These are phyloP conservation scores for Pangasius djambal DNA, from an alignment of 2,797 vertebrate genomes.

Conservation along the genomic window DNA sequence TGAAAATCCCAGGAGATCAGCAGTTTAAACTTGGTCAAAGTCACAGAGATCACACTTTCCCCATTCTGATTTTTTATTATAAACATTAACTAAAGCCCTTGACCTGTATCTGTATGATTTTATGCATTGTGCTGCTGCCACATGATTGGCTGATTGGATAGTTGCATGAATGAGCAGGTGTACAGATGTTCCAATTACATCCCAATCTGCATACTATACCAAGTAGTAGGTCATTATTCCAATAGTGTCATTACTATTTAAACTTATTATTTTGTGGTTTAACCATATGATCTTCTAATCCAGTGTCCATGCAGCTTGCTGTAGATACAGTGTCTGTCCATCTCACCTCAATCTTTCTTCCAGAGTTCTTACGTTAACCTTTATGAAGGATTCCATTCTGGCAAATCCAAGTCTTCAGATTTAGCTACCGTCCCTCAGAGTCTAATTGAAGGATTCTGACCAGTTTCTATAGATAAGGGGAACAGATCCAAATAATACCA, in stretches of 20 bases:
- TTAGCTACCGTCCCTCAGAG: not conserved
- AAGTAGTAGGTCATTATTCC: not conserved
- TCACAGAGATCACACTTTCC: too few relatives aligned
- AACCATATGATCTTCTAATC: not conserved
- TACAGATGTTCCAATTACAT: not conserved
- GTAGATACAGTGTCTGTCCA: not conserved
- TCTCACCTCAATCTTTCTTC: not conserved
- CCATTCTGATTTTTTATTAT: too few relatives aligned
- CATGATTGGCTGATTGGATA: too few relatives aligned
- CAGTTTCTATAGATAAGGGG: not conserved
- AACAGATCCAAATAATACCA: not conserved
- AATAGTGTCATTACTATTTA: not conserved
- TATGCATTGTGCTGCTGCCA: too few relatives aligned
- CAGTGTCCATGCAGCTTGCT: not conserved
- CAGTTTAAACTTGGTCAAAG: too few relatives aligned
- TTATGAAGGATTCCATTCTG: not conserved
- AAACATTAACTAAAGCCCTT: too few relatives aligned
- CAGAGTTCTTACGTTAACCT: conserved; percentile 44
- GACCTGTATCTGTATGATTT: too few relatives aligned
- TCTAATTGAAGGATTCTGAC: not conserved
- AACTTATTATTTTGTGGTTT: not conserved
- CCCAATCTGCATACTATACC: not conserved
- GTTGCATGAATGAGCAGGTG: not conserved
- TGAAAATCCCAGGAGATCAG: too few relatives aligned
- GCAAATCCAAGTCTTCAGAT: not conserved